These are phyloP conservation scores for Aldabrachelys gigantea DNA, from an alignment of 2,113 vertebrate species.

Conservation along the genomic window DNA sequence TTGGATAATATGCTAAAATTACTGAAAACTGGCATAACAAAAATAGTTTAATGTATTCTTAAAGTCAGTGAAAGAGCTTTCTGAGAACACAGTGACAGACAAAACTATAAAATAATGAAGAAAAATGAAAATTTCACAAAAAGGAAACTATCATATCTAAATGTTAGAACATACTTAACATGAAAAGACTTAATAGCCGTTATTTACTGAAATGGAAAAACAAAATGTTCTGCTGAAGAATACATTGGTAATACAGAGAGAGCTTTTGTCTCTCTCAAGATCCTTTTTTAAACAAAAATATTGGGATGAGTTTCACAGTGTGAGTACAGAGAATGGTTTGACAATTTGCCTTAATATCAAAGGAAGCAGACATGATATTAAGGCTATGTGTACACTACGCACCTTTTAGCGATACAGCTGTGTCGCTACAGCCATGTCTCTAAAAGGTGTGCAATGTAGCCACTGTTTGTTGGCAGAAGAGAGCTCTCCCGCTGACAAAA, in stretches of 20 bases:
- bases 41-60: slow-evolving; percentile 36
- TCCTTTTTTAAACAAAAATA: slow-evolving; percentile 75
- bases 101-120: slow-evolving; percentile 45
- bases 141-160: slow-evolving; percentile 52
- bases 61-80: slow-evolving; percentile 32
- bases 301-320: slow-evolving; percentile 67
- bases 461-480: no score
- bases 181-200: slow-evolving; percentile 72
- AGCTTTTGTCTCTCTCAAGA: slow-evolving; percentile 71
- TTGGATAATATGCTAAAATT: slow-evolving; percentile 24
- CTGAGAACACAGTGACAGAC: slow-evolving; percentile 3
- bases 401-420: no score
- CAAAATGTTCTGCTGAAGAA: slow-evolving; percentile 74
- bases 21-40: slow-evolving; percentile 22
- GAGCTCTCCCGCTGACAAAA: no score
- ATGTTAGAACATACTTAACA: slow-evolving; percentile 54
- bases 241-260: slow-evolving; percentile 73
- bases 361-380: slow-evolving; percentile 70
- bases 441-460: no score
- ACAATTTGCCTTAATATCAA: slow-evolving; percentile 68
- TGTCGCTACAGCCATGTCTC: no score
- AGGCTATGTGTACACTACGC: not conserved
- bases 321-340: slow-evolving; percentile 69
- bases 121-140: slow-evolving; percentile 57
- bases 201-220: slow-evolving; percentile 76